A percentile compares a stretch with the other conserved stretches of the same genome.
Evolutionary conservation across 2,797 vertebrate species (phyloP).

Genomic region (Typhlichthys subterraneus): DNA sequence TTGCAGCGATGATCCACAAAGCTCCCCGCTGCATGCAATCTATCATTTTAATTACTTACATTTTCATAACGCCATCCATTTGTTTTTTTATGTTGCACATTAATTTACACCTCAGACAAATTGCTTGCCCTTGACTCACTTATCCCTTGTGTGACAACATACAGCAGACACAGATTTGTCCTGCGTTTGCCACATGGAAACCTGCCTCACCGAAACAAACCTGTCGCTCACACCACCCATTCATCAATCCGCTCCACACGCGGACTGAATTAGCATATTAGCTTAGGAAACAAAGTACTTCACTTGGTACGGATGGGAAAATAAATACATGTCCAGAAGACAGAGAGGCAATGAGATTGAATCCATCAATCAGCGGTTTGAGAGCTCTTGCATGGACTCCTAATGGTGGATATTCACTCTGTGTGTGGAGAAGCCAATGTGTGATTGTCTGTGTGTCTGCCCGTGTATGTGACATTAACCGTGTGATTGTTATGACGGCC

Average conservation of each 20-base stretch:
- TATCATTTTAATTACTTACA: constrained; percentile 81
- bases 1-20: constrained; percentile 60
- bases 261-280: constrained; percentile 59
- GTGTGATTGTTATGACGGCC: constrained; percentile 55
- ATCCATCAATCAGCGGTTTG: constrained; percentile 50
- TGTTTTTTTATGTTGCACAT: constrained; percentile 68
- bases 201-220: constrained; percentile 46
- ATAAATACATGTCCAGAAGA: constrained; percentile 48
- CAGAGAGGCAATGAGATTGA: constrained; percentile 43
- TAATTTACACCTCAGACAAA: constrained; percentile 74
- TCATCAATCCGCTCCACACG: constrained; percentile 35
- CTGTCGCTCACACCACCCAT: constrained; percentile 51
- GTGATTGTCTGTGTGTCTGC: constrained; percentile 5
- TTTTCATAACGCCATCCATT: constrained; percentile 69
- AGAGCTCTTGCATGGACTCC: neutral
- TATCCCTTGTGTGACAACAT: constrained; percentile 46
- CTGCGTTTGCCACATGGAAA: neutral
- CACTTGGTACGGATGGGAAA: constrained; percentile 36
- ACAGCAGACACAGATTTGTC: constrained; percentile 29
- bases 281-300: constrained; percentile 47
- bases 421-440: constrained; percentile 15
- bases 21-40: constrained; percentile 69
- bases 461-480: constrained; percentile 54
- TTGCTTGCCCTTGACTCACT: constrained; percentile 69
- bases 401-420: neutral